Evolutionary conservation across 2,888 invertebrate genomes (phyloP), one percentile per base, ranked within the genome.

Genomic region (Pterostichus niger): DNA sequence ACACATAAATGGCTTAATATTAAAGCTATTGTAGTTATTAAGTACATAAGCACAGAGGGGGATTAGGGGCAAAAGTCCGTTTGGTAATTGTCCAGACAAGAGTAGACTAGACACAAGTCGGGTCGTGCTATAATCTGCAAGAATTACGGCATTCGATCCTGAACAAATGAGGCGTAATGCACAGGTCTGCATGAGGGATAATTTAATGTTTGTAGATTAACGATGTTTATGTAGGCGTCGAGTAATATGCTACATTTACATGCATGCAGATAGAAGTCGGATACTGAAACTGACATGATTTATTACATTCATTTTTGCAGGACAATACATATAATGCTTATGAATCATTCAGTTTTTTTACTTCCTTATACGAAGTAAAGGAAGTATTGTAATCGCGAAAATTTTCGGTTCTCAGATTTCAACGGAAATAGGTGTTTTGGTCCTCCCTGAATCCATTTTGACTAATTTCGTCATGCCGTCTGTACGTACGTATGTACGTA

Each of bases 1-100:
- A 40, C 44, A 68, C n/a, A 40, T 40, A 75, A 52, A 52, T 35
- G 68, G 80, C 80, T 68, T 80, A 68, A 64, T 80, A 49, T 80
- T 68, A 52, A 68, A 68, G 13, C 80, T 33, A 80, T 80, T 80
- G 49, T 49, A 49, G 31, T 59, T 80, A 80, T 80, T 64, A 80
- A 80, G 61, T 64, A 46, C 33, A 64, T 13, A 75, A 40, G 15
- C 40, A 71, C 80, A 68, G 80, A 13, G 9, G 24, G 13, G 80
- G 68, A 80, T 80, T 80, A 68, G 68, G 52, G 15, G 9, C 52
- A 24, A 61, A 78, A 78, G 78, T 61, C 61, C 78, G 78, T 24
- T n/a, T 40, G 61, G 61, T 78, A 78, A 78, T 78, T 78, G 64
- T 80, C 68, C 68, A 33, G 80, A 52, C 59, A 44, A 13, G 24